Percentiles rank a stretch among this genome's conserved stretches.
Evolutionary conservation across 1,140 invertebrate species (phyloP).

Genomic region (Drosophila saltans): DNA sequence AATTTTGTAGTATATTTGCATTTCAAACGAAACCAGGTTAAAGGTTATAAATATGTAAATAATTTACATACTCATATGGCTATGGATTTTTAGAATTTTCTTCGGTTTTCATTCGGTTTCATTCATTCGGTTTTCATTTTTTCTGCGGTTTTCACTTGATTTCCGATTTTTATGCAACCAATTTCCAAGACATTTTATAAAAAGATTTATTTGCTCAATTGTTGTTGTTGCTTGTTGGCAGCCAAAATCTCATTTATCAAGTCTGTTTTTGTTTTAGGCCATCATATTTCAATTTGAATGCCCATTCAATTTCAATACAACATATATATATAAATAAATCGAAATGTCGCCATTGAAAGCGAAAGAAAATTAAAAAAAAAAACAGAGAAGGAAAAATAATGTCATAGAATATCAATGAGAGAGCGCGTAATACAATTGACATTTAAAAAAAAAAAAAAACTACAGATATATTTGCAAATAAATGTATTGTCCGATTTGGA

Average conservation of each 20-base stretch:
- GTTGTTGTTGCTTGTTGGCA: neutral
- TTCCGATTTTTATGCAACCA: slow-evolving; percentile 1
- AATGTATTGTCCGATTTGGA: slow-evolving; percentile 12
- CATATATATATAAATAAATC: slow-evolving; percentile 15
- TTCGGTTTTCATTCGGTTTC: neutral
- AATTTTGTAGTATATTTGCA: too few relatives aligned
- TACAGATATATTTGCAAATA: neutral
- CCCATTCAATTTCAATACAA: slow-evolving; percentile 43
- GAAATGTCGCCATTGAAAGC: slow-evolving; percentile 49
- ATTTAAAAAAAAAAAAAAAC: slow-evolving; percentile 48
- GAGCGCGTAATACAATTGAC: slow-evolving; percentile 53
- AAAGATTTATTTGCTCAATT: slow-evolving; percentile 44
- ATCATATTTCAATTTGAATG: slow-evolving; percentile 59
- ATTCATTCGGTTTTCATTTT: too few relatives aligned
- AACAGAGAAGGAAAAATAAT: neutral
- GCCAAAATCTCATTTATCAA: slow-evolving; percentile 48
- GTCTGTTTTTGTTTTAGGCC: slow-evolving; percentile 17
- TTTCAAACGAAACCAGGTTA: too few relatives aligned
- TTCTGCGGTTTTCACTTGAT: neutral
- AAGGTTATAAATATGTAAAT: too few relatives aligned
- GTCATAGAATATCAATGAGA: slow-evolving; percentile 73
- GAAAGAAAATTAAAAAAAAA: slow-evolving; percentile 13
- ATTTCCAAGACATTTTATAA: neutral
- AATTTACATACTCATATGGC: too few relatives aligned
- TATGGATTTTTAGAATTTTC: neutral